These are phyloP conservation scores for Tenrec ecaudatus DNA, from an alignment of 2,113 vertebrate species.

Conservation along the genomic window DNA sequence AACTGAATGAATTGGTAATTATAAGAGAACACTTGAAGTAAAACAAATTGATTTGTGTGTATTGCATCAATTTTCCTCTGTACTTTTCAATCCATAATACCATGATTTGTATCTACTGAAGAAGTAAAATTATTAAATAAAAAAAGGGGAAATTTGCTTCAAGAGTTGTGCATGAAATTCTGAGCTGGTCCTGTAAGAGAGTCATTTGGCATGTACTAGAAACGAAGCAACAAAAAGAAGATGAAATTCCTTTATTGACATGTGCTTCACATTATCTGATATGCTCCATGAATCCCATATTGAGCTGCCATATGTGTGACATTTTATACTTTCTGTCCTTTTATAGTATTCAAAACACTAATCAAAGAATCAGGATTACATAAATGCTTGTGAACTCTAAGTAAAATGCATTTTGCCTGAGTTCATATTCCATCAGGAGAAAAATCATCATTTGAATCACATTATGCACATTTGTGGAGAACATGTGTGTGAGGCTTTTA, in stretches of 20 bases:
- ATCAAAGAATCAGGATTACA: conserved; percentile 61
- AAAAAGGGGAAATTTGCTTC: background rate
- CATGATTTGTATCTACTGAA: background rate
- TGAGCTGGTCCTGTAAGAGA: background rate
- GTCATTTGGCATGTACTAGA: conserved; percentile 1
- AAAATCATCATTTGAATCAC: conserved; percentile 49
- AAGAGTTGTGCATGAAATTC: background rate
- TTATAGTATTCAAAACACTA: conserved; percentile 19
- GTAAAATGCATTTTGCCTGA: conserved; percentile 48
- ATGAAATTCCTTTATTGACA: conserved; percentile 45
- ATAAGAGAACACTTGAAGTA: background rate
- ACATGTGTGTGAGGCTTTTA: background rate
- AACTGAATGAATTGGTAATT: background rate
- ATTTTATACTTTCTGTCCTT: conserved; percentile 54
- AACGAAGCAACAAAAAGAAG: conserved; percentile 46
- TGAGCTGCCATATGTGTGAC: conserved; percentile 64
- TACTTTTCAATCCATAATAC: background rate
- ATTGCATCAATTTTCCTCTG: background rate
- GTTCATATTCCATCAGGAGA: background rate
- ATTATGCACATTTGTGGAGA: background rate
- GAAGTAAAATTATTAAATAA: background rate
- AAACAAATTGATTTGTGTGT: background rate
- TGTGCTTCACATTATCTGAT: conserved; percentile 47
- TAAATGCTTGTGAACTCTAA: conserved; percentile 47
- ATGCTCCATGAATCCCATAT: conserved; percentile 58